Base-by-base conservation (phyloP, 2,888 invertebrate genomes). In the Ochropleura plecta region DNA sequence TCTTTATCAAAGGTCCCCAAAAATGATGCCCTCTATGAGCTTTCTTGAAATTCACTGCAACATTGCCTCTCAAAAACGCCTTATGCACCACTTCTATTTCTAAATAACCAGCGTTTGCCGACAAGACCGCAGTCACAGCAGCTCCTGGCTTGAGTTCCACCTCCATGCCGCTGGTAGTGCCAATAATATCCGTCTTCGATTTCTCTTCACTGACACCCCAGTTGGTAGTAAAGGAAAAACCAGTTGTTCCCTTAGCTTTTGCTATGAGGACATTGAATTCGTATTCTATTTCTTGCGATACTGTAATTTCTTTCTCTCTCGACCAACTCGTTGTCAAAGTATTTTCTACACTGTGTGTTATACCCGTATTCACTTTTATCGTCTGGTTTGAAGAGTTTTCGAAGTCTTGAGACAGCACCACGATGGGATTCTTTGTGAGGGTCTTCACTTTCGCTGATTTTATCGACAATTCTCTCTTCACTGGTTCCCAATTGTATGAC, bases 331-430 rank as follows among this genome's bases (percentile, higher is more conserved):
- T 95, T 3, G 94, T 86, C 3, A 95, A 64, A 0, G 92, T 92
- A 30, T 95, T 95, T 86, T 95, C 93, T 0, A 95, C 92, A 0
- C 90, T 88, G 59, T 95, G 95, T 53, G 91, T 93, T 40, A 95
- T 92, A 0, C 93, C 95, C 0, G 95, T 92, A 60, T 94, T 95
- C 0, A 95, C 93, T 92, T 95, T 95, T 5, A 95, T 88, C 0
- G 93, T 90, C 44, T 88, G 90, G 68, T 93, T 93, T 0, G 92
- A 94, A 3, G 72, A 60, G 71, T 95, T 95, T 9, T 93, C 92
- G 42, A 95, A 95, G 55, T 94, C 92, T 49, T 95, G 93, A 0
- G 92, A 89, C 44, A 92, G 68, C 3, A 95, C 86, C 40, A 92
- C 79, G 0, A 91, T 80, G 0, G 93, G 92, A 44, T 89, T 87